phyloP scores from a whole-genome alignment of 2,113 vertebrate genomes.

The Xerus inauris region DNA sequence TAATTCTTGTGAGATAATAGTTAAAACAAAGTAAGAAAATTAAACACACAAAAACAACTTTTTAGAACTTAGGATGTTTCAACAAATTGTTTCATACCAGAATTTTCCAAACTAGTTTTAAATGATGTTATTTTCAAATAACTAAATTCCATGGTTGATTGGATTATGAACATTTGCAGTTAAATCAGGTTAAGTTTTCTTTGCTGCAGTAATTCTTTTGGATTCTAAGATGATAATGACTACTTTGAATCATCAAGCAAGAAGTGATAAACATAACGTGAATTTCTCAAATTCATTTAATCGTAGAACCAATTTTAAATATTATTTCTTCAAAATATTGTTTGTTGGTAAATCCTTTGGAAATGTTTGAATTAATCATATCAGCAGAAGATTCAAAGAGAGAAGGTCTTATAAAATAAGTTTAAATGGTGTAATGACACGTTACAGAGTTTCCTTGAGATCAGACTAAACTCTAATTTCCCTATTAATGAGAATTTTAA shows the following conservation, averaged over 20 bases:
- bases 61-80: not conserved
- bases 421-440: not conserved
- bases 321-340: not conserved
- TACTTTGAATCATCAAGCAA: not conserved
- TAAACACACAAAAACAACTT: not conserved
- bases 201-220: not conserved
- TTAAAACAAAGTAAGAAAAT: not conserved
- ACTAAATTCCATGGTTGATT: not conserved
- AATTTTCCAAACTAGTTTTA: not conserved
- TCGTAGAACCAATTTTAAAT: not conserved
- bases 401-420: not conserved
- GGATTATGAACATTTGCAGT: not conserved
- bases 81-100: not conserved
- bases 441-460: not conserved
- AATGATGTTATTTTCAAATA: conserved; percentile 11
- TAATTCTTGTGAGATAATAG: not conserved
- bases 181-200: not conserved
- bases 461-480: not conserved
- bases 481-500: not conserved
- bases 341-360: not conserved
- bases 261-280: not conserved
- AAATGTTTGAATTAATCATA: not conserved
- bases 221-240: not conserved
- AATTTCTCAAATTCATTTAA: not conserved
- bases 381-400: not conserved